Conservation (phyloP, 2,888 invertebrate genomes). For the Ectobius pallidus region DNA sequence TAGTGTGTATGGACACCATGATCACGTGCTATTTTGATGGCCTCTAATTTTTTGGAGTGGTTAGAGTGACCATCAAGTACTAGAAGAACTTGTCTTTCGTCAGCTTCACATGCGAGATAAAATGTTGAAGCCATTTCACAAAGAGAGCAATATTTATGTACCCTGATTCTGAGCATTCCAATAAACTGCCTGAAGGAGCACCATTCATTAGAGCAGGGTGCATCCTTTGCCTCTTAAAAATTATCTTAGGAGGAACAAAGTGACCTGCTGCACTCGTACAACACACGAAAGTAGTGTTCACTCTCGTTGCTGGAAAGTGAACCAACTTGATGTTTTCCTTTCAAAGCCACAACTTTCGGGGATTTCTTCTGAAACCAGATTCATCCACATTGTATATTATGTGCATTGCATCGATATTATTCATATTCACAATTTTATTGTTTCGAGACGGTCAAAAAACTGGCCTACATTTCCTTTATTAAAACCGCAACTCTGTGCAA, state of each 20-base stretch:
- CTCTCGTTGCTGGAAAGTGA: neutral
- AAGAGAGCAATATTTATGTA: conserved; percentile 48
- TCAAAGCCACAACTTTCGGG: neutral
- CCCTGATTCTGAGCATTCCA: conserved; percentile 7
- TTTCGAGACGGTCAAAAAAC: neutral
- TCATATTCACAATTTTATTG: neutral
- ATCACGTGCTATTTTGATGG: conserved; percentile 43
- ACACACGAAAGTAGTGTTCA: too few species aligned
- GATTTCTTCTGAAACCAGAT: neutral
- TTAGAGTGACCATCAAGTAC: conserved; percentile 47
- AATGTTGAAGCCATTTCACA: conserved; percentile 53
- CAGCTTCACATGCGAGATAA: conserved; percentile 50
- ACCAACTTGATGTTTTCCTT: neutral
- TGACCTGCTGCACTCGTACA: too few species aligned
- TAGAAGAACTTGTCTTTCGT: conserved; percentile 45
- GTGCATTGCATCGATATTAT: neutral
- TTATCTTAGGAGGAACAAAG: too few species aligned
- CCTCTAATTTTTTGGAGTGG: conserved; percentile 42
- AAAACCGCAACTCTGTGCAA: neutral
- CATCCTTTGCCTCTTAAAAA: neutral
- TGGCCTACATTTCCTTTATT: neutral
- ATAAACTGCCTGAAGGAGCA: neutral
- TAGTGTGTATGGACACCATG: conserved; percentile 46
- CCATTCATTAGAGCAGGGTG: neutral
- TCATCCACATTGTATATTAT: neutral